Percentiles rank a stretch among this genome's conserved stretches.
Evolutionary conservation across 2,113 vertebrate genomes (phyloP).

Genomic region (Synodontis membranacea): DNA sequence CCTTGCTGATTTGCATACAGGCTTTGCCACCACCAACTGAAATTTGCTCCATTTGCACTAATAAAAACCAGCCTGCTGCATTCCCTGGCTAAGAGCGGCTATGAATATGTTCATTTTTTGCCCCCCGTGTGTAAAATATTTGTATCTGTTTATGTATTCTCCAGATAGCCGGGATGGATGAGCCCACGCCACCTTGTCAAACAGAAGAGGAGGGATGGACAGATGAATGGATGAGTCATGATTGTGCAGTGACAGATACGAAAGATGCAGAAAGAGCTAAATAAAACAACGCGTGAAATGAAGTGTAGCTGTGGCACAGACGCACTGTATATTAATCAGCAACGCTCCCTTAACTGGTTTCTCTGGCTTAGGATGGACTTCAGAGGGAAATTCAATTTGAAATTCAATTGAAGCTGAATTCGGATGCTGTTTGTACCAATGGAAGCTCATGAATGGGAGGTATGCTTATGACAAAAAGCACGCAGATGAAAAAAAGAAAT

Average conservation of each 20-base stretch:
- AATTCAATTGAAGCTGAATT: constrained; percentile 32
- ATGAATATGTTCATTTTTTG: constrained; percentile 34
- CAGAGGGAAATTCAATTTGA: constrained; percentile 47
- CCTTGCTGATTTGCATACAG: constrained; percentile 11
- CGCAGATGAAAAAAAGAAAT: constrained; percentile 6
- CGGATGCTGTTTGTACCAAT: neutral
- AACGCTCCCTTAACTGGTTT: neutral
- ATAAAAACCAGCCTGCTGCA: neutral
- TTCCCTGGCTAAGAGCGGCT: neutral
- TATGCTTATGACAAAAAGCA: neutral
- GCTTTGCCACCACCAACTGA: neutral
- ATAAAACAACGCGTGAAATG: constrained; percentile 36
- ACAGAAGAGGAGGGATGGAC: constrained; percentile 7
- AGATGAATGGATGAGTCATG: constrained; percentile 40
- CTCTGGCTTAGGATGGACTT: constrained; percentile 25
- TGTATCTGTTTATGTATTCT: constrained; percentile 18
- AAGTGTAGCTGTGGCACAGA: constrained; percentile 1
- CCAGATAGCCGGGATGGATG: constrained; percentile 19
- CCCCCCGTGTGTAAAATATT: constrained; percentile 8
- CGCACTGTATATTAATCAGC: constrained; percentile 36
- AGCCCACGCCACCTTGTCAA: constrained; percentile 30
- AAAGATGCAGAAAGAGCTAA: constrained; percentile 33
- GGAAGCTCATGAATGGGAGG: neutral
- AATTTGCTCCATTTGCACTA: neutral
- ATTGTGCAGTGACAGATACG: constrained; percentile 41